Percentiles rank a stretch among this genome's conserved stretches.
Evolutionary conservation across 2,797 vertebrate genomes (phyloP).

Genomic region (Crenuchus spilurus): DNA sequence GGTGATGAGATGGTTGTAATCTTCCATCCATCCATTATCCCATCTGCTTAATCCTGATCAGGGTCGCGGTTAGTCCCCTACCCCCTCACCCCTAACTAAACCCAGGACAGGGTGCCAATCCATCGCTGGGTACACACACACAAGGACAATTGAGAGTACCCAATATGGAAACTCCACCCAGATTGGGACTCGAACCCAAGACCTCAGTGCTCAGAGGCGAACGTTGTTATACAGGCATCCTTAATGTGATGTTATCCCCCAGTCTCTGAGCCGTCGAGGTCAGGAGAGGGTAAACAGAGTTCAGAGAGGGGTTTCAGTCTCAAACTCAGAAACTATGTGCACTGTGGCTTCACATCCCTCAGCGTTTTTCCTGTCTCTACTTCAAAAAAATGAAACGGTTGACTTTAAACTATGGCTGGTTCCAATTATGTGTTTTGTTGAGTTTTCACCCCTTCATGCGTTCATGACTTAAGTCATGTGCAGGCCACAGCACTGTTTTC

Average conservation of each 20-base stretch:
- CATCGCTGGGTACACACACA: no score
- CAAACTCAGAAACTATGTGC: constrained; percentile 72
- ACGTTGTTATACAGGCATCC: constrained; percentile 1
- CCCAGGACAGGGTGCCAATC: no score
- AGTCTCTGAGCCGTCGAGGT: neutral
- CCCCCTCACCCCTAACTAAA: no score
- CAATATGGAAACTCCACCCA: no score
- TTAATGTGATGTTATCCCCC: neutral
- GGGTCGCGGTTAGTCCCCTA: no score
- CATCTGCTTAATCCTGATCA: no score
- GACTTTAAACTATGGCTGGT: constrained; percentile 53
- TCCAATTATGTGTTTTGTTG: constrained; percentile 64
- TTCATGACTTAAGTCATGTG: constrained; percentile 36
- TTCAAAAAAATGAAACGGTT: constrained; percentile 56
- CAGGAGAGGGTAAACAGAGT: constrained; percentile 5
- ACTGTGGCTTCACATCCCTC: constrained; percentile 70
- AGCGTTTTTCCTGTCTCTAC: constrained; percentile 61
- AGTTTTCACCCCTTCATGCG: constrained; percentile 50
- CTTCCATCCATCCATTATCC: no score
- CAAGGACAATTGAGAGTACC: no score
- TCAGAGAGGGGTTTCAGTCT: constrained; percentile 1
- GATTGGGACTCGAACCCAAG: no score
- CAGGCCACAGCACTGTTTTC: constrained; percentile 24
- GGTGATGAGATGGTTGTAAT: neutral
- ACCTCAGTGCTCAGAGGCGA: no score